Base-by-base conservation (phyloP, 2,888 invertebrate species). In the Mesopsocus fuscifrons region DNA sequence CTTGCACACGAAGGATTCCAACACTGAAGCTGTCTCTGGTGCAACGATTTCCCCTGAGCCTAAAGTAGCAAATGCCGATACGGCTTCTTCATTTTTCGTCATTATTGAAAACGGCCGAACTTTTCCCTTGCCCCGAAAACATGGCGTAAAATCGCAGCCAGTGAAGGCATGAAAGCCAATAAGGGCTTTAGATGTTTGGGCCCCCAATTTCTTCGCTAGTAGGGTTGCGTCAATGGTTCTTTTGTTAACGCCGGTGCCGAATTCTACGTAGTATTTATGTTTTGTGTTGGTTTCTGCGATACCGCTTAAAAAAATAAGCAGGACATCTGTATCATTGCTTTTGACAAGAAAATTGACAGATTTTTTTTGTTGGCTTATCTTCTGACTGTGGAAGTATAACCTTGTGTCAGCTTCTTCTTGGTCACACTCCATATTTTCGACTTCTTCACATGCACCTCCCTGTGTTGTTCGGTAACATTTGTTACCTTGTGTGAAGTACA, bases 361-460 rank as follows among this genome's bases (percentile, higher is more conserved):
- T 33, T 6, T 33, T 6, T 3, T n/a, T n/a, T n/a, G n/a, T n/a
- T n/a, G 5, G 9, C 16, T 3, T 6, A 17, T 17, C 6, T 33
- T 4, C 9, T 33, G 15, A 6, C 15, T 4, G 9, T 33, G 33
- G 6, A 33, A 33, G 16, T 16, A 3, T 17, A 33, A 16, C 17
- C 33, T 33, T 9, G 33, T 33, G 9, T 33, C 33, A 4, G 33
- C 33, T 33, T 33, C 33, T 33, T 33, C 33, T 33, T 33, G 33
- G 5, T 15, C 15, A 33, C 16, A 33, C 4, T 4, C 15, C 3
- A 33, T 6, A 16, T 33, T 17, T 16, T 6, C 15, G 5, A 3
- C 33, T 9, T 33, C 33, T 33, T 33, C 5, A 33, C 9, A 3
- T 6, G 6, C 9, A 9, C 9, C 33, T 16, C 16, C 33, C n/a